Evolutionary conservation across 2,797 vertebrate species (phyloP).

Genomic region (Phrynocephalus forsythii): DNA sequence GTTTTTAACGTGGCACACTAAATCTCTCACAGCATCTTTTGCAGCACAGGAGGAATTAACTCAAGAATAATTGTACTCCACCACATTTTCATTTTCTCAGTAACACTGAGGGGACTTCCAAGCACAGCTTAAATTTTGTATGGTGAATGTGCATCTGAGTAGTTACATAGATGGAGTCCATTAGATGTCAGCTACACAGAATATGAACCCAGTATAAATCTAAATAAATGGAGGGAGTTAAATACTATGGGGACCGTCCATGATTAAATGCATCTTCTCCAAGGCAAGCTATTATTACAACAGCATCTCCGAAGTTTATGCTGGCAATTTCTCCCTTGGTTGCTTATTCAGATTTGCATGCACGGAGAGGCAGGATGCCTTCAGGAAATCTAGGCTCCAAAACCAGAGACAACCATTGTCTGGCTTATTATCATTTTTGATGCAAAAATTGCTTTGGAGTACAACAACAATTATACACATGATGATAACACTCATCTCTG

Average conservation of each 20-base stretch:
- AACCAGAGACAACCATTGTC: slow-evolving; percentile 41
- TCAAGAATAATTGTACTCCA: neutral
- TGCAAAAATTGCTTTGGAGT: slow-evolving; percentile 33
- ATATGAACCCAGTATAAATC: slow-evolving; percentile 3
- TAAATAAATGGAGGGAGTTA: slow-evolving; percentile 8
- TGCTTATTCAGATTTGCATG: slow-evolving; percentile 29
- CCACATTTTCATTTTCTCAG: neutral
- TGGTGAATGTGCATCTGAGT: neutral
- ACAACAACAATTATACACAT: slow-evolving; percentile 34
- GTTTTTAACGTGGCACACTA: too few species aligned
- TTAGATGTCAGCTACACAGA: neutral
- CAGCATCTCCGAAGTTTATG: slow-evolving; percentile 1
- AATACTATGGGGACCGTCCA: neutral
- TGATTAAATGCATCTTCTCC: slow-evolving; percentile 13
- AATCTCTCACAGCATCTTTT: neutral
- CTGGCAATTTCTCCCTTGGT: slow-evolving; percentile 22
- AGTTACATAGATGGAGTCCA: neutral
- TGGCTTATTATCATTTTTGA: slow-evolving; percentile 36
- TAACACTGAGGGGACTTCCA: neutral
- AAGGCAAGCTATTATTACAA: slow-evolving; percentile 23
- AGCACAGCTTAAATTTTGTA: neutral
- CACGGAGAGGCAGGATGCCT: neutral
- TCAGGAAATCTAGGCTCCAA: slow-evolving; percentile 24
- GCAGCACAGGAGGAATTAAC: neutral
- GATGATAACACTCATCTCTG: slow-evolving; percentile 29